These are phyloP conservation scores for Bacillus rossius DNA, from an alignment of 1,140 invertebrate species.

Conservation along the genomic window DNA sequence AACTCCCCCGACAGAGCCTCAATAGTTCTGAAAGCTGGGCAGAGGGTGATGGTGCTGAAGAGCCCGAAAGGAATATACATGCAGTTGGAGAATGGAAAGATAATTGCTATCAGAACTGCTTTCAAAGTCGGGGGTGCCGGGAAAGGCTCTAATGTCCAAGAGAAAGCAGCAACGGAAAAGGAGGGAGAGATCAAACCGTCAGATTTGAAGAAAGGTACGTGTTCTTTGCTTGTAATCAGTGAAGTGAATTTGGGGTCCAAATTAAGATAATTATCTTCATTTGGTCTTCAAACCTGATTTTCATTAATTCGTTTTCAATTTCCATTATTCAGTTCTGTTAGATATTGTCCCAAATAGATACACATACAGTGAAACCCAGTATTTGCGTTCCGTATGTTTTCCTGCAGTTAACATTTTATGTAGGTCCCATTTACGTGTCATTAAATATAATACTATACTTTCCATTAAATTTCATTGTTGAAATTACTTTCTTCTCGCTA, in stretches of 20 bases:
- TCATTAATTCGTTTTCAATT: no score
- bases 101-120: slow-evolving; percentile 86
- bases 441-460: no score
- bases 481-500: no score
- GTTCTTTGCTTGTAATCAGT: background rate
- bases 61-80: slow-evolving; percentile 95
- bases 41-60: slow-evolving; percentile 89
- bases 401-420: no score
- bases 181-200: slow-evolving; percentile 4
- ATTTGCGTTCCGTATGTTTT: no score
- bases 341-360: no score
- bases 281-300: no score
- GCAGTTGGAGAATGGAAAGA: slow-evolving; percentile 91
- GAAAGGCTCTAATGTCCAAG: slow-evolving; percentile 23
- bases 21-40: slow-evolving; percentile 85
- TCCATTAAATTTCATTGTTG: no score
- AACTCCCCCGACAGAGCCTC: slow-evolving; percentile 77
- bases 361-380: no score
- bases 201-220: slow-evolving; percentile 11
- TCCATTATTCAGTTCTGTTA: no score
- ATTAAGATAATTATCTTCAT: background rate
- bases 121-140: slow-evolving; percentile 52
- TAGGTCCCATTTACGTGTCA: no score
- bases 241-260: background rate
- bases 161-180: background rate